Evolutionary conservation across 2,888 invertebrate species (phyloP).

Genomic region (Trissonchulus sp.): DNA sequence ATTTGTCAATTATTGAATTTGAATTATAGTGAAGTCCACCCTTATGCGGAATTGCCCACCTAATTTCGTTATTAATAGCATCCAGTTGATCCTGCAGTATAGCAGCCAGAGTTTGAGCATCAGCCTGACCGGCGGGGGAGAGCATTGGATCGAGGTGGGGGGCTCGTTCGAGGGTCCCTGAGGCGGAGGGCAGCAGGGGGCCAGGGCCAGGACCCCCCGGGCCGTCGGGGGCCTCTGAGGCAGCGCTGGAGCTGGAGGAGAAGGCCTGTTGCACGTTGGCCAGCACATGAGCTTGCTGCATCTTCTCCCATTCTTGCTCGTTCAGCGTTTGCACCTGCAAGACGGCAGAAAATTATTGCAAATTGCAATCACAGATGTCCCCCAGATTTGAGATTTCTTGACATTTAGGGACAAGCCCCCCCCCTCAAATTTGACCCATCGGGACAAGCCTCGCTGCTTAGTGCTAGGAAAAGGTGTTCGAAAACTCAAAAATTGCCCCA

Average conservation of each 20-base stretch:
- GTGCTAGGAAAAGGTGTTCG: too few relatives aligned
- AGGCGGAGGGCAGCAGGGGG: background rate
- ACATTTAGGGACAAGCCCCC: too few relatives aligned
- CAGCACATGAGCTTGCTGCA: constrained; percentile 74
- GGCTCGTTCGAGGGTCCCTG: background rate
- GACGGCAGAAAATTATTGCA: too few relatives aligned
- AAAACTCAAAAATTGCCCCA: too few relatives aligned
- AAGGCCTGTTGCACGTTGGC: constrained; percentile 87
- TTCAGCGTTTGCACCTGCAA: constrained; percentile 51
- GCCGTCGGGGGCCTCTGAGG: constrained; percentile 36
- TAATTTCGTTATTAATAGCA: constrained; percentile 98
- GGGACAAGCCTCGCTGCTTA: too few relatives aligned
- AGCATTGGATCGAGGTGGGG: background rate
- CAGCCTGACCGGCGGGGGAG: constrained; percentile 59
- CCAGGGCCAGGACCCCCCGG: background rate
- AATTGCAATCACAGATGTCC: too few relatives aligned
- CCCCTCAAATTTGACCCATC: too few relatives aligned
- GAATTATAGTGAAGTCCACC: too few relatives aligned
- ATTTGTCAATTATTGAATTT: too few relatives aligned
- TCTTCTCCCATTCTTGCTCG: constrained; percentile 85
- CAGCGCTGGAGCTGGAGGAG: constrained; percentile 65
- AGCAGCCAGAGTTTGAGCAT: constrained; percentile 92
- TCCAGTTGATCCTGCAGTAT: constrained; percentile 99
- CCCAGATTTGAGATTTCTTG: too few relatives aligned
- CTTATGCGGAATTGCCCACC: too few relatives aligned